Conservation (phyloP, 64 coral and sea anemone genomes). For the Orbicella faveolata region DNA sequence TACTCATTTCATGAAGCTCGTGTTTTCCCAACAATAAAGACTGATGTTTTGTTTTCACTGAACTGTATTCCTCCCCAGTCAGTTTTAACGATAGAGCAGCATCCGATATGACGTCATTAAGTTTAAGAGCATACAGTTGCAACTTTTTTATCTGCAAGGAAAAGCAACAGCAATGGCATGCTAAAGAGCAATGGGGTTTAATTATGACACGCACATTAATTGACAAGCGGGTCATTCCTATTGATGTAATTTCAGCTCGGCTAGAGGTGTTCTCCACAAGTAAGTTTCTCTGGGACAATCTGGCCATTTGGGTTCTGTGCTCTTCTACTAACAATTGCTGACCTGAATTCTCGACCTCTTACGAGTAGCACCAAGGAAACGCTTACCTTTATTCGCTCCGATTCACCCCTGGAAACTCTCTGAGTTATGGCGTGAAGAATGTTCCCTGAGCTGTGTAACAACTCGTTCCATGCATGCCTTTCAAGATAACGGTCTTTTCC, state of each 20-base stretch:
- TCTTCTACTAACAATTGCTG: no score
- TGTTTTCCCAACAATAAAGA: neutral
- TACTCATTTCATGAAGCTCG: neutral
- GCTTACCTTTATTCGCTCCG: neutral
- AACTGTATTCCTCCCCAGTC: neutral
- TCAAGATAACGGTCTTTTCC: neutral
- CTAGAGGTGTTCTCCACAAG: no score
- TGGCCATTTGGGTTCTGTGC: no score
- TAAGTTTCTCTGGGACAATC: no score
- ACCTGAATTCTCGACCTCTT: no score
- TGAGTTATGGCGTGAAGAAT: neutral
- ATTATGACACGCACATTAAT: no score
- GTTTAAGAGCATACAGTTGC: neutral
- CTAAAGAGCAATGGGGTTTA: no score
- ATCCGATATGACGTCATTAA: neutral
- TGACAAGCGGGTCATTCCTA: no score
- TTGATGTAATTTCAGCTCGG: no score
- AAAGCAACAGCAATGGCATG: neutral
- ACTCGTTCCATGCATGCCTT: neutral
- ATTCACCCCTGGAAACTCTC: neutral
- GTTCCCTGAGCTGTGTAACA: neutral
- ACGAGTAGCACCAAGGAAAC: neutral
- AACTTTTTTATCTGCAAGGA: neutral
- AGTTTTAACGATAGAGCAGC: neutral
- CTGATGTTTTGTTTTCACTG: neutral